Base-by-base conservation (phyloP, 2,797 vertebrate species). In the Falco cherrug region DNA sequence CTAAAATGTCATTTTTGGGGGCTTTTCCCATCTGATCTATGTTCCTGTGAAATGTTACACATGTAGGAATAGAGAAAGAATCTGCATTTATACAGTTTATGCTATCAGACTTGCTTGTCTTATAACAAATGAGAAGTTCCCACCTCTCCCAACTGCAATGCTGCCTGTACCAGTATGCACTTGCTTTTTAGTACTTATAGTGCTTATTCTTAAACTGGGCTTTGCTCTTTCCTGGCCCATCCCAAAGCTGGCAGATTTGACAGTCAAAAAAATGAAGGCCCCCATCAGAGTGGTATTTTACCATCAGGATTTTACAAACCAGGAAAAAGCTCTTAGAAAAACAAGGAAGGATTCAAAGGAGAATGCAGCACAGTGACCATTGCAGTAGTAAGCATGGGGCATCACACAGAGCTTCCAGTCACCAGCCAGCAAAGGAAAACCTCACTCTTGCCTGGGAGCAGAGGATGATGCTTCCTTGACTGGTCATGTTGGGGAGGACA, bases 271-370 rank as follows among this genome's bases (percentile, higher is more conserved):
- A 37, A 41, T 1, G 13, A 47, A 71, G 14, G 57, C 2, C 14
- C 51, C 16, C 21, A 37, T 51, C 47, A 64, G 51, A 5, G 17
- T 2, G 48, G 16, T 19, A 11, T 47, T 73, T 20, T 31, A 29
- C 4, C 45, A 16, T 0, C 2, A 0, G 18, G 54, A 17, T 56
- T 60, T 50, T 50, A 35, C 25, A 19, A 64, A 73, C 4, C 19
- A 77, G 65, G 54, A 19, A 33, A 35, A 75, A 7, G 24, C 31
- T 9, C 6, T 26, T 35, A 29, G 35, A 65, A 85, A 76, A 39
- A 18, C 5, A 60, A 29, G 1, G 0, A 37, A 35, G 31, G 35
- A 48, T 26, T 1, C 0, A 0, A 51, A 63, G 63, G 24, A 68
- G 53, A 48, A 57, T 0, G 10, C 45, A 63, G 35, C 19, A 35